Conservation (phyloP, 2,797 vertebrate genomes). For the Takifugu rubripes region DNA sequence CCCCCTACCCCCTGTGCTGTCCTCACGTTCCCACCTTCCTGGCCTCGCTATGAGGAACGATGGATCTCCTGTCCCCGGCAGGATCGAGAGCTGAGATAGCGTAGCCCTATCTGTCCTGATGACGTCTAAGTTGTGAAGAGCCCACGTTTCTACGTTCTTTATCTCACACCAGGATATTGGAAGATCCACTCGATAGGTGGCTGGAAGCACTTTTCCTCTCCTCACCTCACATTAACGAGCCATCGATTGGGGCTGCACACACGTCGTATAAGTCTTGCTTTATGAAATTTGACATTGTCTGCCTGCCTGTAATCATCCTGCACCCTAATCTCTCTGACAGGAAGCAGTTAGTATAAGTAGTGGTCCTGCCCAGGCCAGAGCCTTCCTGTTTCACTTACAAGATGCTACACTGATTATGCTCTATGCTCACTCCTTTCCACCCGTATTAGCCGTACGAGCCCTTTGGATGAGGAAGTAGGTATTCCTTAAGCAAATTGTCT, state of each 20-base stretch:
- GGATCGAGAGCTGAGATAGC: slow-evolving; percentile 24
- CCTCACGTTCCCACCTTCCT: slow-evolving; percentile 36
- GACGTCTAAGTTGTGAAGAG: slow-evolving; percentile 7
- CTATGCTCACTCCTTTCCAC: neutral
- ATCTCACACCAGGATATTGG: slow-evolving; percentile 1
- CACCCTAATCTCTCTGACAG: slow-evolving; percentile 78
- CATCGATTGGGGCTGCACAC: slow-evolving; percentile 30
- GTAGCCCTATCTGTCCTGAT: slow-evolving; percentile 1
- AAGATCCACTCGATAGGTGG: neutral
- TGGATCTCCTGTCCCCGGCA: neutral
- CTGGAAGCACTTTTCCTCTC: slow-evolving; percentile 1
- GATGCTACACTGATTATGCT: slow-evolving; percentile 71
- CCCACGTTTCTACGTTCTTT: slow-evolving; percentile 8
- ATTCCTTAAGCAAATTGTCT: too few relatives aligned
- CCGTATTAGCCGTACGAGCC: neutral
- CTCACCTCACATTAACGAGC: slow-evolving; percentile 12
- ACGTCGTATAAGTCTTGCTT: slow-evolving; percentile 13
- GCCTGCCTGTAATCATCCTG: slow-evolving; percentile 49
- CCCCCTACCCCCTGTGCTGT: slow-evolving; percentile 42
- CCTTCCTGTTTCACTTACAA: slow-evolving; percentile 80
- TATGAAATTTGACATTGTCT: slow-evolving; percentile 35
- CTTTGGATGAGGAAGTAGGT: too few relatives aligned
- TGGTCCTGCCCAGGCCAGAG: slow-evolving; percentile 80
- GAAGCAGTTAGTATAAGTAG: slow-evolving; percentile 86
- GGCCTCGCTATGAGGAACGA: slow-evolving; percentile 12